Conservation (phyloP, 30 jellyfish, hydroid and myxozoan genomes). For the Turritopsis rubra region DNA sequence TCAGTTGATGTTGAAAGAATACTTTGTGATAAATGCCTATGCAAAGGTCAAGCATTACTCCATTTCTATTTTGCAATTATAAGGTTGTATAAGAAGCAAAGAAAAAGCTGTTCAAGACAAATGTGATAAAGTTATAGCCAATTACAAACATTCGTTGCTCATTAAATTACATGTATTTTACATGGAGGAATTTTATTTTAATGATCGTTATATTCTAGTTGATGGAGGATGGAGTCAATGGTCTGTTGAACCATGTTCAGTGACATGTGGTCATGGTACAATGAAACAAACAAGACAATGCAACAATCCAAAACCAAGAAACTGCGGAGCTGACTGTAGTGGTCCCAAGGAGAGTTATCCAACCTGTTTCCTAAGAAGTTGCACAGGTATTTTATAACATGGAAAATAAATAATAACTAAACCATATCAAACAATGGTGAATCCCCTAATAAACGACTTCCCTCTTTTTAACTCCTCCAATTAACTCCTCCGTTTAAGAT, state of each 20-base stretch:
- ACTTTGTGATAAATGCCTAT: background rate
- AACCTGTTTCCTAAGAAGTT: background rate
- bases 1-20: background rate
- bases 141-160: background rate
- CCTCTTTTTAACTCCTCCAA: too few species aligned
- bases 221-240: background rate
- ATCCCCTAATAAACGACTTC: too few species aligned
- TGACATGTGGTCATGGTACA: background rate
- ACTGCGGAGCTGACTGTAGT: background rate
- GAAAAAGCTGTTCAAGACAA: background rate
- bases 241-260: background rate
- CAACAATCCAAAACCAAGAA: background rate
- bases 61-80: too few species aligned
- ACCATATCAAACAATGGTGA: background rate
- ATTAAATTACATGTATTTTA: background rate
- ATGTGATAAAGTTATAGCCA: background rate
- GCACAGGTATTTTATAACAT: background rate
- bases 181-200: background rate
- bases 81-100: background rate
- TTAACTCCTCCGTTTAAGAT: too few species aligned
- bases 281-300: background rate
- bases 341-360: background rate
- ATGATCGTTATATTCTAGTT: background rate
- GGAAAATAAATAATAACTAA: background rate
- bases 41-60: background rate